phyloP scores from a whole-genome alignment of 1,140 invertebrate species.

The Tetragnatha versicolor region DNA sequence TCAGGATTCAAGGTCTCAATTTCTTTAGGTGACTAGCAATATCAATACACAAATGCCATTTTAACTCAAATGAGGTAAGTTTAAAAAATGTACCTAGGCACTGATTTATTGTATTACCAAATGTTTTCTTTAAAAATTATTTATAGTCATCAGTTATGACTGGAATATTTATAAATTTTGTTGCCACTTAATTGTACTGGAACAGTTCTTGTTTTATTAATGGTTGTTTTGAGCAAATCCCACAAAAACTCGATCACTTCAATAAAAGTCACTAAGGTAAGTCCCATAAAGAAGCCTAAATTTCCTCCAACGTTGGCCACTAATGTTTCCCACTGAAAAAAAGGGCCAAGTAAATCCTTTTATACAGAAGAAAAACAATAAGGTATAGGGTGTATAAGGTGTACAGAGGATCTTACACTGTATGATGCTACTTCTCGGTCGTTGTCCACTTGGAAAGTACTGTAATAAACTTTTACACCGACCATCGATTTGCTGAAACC shows the following conservation, averaged over 20 bases:
- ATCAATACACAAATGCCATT: too few species aligned
- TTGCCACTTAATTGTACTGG: too few species aligned
- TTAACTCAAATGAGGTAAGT: too few species aligned
- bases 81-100: too few species aligned
- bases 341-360: too few species aligned
- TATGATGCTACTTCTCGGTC: conserved; percentile 42
- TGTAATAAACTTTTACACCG: conserved; percentile 49
- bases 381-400: not conserved
- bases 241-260: conserved; percentile 54
- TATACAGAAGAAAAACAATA: not conserved
- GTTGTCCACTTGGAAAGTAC: conserved; percentile 37
- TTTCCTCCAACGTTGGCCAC: conserved; percentile 53
- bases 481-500: conserved; percentile 21
- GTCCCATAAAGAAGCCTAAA: conserved; percentile 54
- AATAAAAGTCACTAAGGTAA: conserved; percentile 47
- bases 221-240: conserved; percentile 5
- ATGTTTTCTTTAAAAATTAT: too few species aligned
- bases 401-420: conserved; percentile 25
- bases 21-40: too few species aligned
- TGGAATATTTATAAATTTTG: too few species aligned
- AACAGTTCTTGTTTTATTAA: too few species aligned
- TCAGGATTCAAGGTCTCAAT: too few species aligned
- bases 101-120: too few species aligned
- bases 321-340: conserved; percentile 54
- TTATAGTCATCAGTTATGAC: too few species aligned